Percentiles rank a stretch among this genome's conserved stretches.
These are phyloP conservation scores for Scaptomyza graminum DNA, from an alignment of 1,140 invertebrate species.

Conservation along the genomic window DNA sequence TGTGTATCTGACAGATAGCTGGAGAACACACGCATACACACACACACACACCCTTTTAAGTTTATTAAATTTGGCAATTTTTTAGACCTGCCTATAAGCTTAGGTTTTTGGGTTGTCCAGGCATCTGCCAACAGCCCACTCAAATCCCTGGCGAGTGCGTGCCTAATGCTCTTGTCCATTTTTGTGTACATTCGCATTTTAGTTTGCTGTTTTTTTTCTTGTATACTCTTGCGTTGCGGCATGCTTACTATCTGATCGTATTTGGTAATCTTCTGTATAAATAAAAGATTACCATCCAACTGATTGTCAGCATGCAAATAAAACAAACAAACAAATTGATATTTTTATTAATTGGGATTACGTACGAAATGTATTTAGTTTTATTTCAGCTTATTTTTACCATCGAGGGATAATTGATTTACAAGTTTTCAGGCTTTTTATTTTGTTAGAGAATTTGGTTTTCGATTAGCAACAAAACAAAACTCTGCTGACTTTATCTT, in stretches of 20 bases:
- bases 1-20: slow-evolving; percentile 56
- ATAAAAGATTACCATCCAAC: too few relatives aligned
- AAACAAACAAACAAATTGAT: too few relatives aligned
- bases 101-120: slow-evolving; percentile 40
- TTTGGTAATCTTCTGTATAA: too few relatives aligned
- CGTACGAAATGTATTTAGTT: too few relatives aligned
- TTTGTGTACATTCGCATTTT: slow-evolving; percentile 23
- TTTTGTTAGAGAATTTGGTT: slow-evolving; percentile 4
- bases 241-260: neutral
- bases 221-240: neutral
- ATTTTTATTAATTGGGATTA: too few relatives aligned
- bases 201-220: neutral
- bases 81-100: slow-evolving; percentile 60
- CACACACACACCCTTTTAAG: slow-evolving; percentile 75
- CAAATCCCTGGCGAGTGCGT: slow-evolving; percentile 70
- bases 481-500: slow-evolving; percentile 16
- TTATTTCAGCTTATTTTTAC: too few relatives aligned
- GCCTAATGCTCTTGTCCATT: slow-evolving; percentile 69
- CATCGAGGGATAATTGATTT: too few relatives aligned
- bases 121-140: slow-evolving; percentile 25
- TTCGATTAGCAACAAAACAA: slow-evolving; percentile 1
- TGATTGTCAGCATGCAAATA: too few relatives aligned
- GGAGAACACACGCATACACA: slow-evolving; percentile 11
- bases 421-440: neutral
- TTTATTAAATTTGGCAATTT: slow-evolving; percentile 83